phyloP scores from a whole-genome alignment of 1,140 invertebrate species.

The Drosophila orosa region DNA sequence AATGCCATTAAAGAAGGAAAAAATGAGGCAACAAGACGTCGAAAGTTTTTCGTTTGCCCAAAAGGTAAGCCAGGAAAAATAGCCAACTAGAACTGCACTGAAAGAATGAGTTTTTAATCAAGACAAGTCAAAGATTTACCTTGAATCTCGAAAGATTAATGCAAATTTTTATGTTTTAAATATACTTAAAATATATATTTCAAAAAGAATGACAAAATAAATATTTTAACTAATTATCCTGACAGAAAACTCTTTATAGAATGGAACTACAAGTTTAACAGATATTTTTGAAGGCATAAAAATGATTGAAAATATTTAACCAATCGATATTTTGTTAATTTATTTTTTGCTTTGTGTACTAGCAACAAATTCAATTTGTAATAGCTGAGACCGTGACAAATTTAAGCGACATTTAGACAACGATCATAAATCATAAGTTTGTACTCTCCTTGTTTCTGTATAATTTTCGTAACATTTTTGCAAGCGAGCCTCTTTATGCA shows the following conservation, averaged over 20 bases:
- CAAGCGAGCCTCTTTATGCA: slow-evolving; percentile 47
- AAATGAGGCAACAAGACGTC: slow-evolving; percentile 44
- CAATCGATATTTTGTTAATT: background rate
- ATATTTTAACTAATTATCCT: background rate
- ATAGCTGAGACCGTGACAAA: slow-evolving; percentile 6
- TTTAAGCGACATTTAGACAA: slow-evolving; percentile 39
- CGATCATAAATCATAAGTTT: slow-evolving; percentile 42
- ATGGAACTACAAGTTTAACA: rapidly evolving
- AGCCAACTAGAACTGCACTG: slow-evolving; percentile 5
- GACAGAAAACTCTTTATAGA: background rate
- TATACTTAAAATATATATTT: background rate
- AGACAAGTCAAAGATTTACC: background rate
- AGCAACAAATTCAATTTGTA: slow-evolving; percentile 45
- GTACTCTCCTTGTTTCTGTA: background rate
- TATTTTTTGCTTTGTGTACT: background rate
- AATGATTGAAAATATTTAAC: background rate
- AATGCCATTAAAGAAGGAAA: slow-evolving; percentile 75
- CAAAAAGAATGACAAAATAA: background rate
- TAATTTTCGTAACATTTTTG: slow-evolving; percentile 44
- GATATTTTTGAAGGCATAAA: background rate
- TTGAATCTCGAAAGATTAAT: background rate
- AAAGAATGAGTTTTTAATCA: background rate
- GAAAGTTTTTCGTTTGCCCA: slow-evolving; percentile 57
- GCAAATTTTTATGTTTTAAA: background rate
- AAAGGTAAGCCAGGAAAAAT: slow-evolving; percentile 49